Evolutionary conservation across 2,888 invertebrate genomes (phyloP).

Genomic region (Microchrysa polita): DNA sequence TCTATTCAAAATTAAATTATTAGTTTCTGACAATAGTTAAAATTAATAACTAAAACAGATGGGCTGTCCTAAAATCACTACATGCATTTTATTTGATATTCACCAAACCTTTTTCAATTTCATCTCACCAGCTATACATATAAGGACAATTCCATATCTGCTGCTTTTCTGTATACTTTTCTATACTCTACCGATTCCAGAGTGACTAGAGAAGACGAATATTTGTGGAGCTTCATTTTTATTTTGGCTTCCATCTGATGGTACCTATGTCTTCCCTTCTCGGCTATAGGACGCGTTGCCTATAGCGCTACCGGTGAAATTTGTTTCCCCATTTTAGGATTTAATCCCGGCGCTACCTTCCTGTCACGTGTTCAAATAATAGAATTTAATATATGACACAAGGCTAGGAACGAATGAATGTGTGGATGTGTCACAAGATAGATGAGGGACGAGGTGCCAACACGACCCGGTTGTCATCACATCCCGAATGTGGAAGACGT

Average conservation of each 20-base stretch:
- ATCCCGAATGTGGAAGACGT: background rate
- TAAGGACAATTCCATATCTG: conserved; percentile 37
- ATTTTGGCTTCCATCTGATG: conserved; percentile 9
- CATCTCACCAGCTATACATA: conserved; percentile 37
- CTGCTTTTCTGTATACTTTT: conserved; percentile 40
- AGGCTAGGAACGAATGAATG: background rate
- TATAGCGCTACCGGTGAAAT: background rate
- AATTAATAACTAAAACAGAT: too few relatives aligned
- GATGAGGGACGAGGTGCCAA: background rate
- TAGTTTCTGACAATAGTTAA: too few relatives aligned
- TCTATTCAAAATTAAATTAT: too few relatives aligned
- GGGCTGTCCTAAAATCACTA: background rate
- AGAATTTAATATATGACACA: conserved; percentile 48
- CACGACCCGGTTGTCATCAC: background rate
- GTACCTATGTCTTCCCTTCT: background rate
- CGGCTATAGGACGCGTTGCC: background rate
- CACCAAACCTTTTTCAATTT: conserved; percentile 41
- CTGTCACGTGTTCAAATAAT: conserved; percentile 49
- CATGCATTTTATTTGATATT: conserved; percentile 27
- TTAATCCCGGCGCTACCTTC: conserved; percentile 17
- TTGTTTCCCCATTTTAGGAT: background rate
- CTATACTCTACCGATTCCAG: conserved; percentile 20
- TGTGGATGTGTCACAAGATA: background rate
- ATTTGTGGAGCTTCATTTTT: conserved; percentile 45
- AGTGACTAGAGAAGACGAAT: conserved; percentile 42